These are phyloP conservation scores for Cyaniris semiargus DNA, from an alignment of 2,888 invertebrate genomes.

Conservation along the genomic window DNA sequence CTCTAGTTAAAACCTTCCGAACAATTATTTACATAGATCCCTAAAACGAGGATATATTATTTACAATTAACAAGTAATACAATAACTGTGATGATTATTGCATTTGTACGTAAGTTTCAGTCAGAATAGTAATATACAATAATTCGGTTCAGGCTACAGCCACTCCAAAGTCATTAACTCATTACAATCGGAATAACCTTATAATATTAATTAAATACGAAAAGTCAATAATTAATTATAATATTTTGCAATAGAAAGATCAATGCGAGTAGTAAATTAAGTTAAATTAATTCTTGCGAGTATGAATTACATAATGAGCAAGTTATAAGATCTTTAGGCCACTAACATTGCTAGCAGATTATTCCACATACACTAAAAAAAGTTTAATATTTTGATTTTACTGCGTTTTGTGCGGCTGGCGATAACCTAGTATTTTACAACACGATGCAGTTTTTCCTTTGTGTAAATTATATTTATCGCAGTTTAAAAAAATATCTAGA, in stretches of 20 bases:
- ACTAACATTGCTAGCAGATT: constrained; percentile 3
- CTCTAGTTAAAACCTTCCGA: constrained; percentile 2
- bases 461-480: neutral
- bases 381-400: neutral
- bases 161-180: constrained; percentile 26
- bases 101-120: constrained; percentile 31
- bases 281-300: constrained; percentile 27
- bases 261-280: neutral
- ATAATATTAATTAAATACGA: neutral
- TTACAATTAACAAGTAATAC: constrained; percentile 24
- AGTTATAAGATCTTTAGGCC: constrained; percentile 20
- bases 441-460: neutral
- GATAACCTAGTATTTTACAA: neutral
- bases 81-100: constrained; percentile 29
- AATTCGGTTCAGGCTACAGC: constrained; percentile 26
- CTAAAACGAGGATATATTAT: constrained; percentile 20
- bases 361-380: neutral
- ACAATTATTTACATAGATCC: constrained; percentile 24
- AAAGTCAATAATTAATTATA: neutral
- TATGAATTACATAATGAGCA: constrained; percentile 29
- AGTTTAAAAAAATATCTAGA: too few relatives aligned
- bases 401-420: neutral
- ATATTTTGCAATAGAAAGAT: constrained; percentile 10
- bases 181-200: constrained; percentile 22
- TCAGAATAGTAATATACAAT: constrained; percentile 24